Evolutionary conservation across 2,888 invertebrate genomes (phyloP), one percentile per base, ranked within the genome.

Genomic region (Leptinotarsa peninsularis): DNA sequence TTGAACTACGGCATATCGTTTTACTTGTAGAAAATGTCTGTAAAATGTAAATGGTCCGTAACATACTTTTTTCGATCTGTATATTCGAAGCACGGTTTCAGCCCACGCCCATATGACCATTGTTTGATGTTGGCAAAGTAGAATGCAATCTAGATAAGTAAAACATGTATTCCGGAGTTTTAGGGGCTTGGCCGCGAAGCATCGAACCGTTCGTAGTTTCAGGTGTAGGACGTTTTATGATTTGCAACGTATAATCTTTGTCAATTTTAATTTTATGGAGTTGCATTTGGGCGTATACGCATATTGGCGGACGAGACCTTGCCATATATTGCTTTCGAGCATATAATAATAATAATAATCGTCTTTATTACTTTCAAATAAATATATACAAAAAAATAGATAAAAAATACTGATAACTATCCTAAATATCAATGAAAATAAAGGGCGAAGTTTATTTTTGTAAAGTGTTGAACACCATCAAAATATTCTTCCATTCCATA

Each of bases 141-240:
- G 74, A 76, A 76, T 76, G 76, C 76, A 76, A 74, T 76, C 76
- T 76, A 74, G 76, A 76, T 76, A 75, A 71, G 72, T 72, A 77
- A 76, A 74, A 73, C 66, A 72, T 71, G 71, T 71, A 77, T 71
- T 73, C 70, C 67, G 23, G 67, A 60, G 74, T 67, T 74, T 72
- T 74, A 74, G 70, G 71, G 77, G 77, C 74, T 74, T 77, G 74
- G 77, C 74, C 27, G 56, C 49, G 56, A 66, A 33, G 14, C 67
- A 58, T 76, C 72, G 33, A 33, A 63, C 63, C n/a, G 21, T 33
- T 33, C n/a, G 21, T 1, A 43, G 63, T 43, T 33, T 63, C 63
- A 33, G 17, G 75, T 72, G 75, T 75, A 67, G 63, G 71, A 67
- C 68, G 75, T 72, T 68, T 70, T 74, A 74, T 68, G 74, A 72